These are phyloP conservation scores for Chlorops oryzae DNA, from an alignment of 1,140 invertebrate species.

Conservation along the genomic window DNA sequence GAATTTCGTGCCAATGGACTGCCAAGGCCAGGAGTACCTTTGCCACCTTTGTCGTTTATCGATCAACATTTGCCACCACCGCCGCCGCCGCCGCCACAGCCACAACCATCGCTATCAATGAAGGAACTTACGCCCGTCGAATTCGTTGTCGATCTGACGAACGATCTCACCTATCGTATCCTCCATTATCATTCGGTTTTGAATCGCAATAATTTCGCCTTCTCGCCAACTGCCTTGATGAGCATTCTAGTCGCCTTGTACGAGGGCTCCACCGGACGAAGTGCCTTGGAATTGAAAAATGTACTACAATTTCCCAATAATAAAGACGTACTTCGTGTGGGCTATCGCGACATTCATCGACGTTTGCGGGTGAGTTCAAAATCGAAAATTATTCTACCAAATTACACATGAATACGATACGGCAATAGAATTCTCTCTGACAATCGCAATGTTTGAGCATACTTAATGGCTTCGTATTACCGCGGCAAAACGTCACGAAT, in stretches of 20 bases:
- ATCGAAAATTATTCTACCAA: too few relatives aligned
- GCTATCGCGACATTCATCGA: conserved; percentile 71
- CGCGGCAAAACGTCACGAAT: too few relatives aligned
- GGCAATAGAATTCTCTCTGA: too few relatives aligned
- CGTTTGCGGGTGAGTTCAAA: conserved; percentile 62
- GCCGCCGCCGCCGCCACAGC: conserved; percentile 18
- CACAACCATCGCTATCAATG: conserved; percentile 25
- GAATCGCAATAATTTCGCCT: conserved; percentile 74
- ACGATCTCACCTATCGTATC: conserved; percentile 64
- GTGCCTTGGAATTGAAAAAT: conserved; percentile 62
- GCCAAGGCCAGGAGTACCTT: conserved; percentile 30
- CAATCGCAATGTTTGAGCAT: too few relatives aligned
- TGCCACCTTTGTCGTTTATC: too few relatives aligned
- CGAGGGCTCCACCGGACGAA: conserved; percentile 65
- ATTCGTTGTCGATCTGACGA: conserved; percentile 71
- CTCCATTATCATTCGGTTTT: conserved; percentile 60
- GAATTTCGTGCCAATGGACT: conserved; percentile 37
- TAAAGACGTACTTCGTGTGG: conserved; percentile 62
- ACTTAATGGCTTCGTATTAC: too few relatives aligned
- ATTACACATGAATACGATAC: too few relatives aligned
- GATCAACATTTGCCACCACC: conserved; percentile 19
- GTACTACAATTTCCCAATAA: conserved; percentile 62
- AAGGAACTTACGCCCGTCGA: conserved; percentile 54
- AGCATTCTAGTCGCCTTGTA: conserved; percentile 70
- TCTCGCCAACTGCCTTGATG: conserved; percentile 71